Base-by-base conservation (phyloP, 2,113 vertebrate species). In the Alectura lathami region DNA sequence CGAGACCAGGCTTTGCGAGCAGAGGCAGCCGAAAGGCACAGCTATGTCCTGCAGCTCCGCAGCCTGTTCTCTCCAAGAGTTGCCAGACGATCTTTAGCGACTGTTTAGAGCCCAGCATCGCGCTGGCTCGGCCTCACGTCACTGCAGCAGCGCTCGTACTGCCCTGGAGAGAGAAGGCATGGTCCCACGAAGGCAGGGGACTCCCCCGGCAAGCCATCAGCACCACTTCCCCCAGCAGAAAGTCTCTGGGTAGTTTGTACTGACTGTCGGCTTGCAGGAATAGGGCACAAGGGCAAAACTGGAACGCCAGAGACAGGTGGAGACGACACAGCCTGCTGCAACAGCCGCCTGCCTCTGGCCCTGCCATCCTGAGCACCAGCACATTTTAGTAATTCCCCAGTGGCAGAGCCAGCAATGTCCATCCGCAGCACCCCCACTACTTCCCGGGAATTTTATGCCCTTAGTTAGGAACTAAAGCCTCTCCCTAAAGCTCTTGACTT, bases 71-170 rank as follows among this genome's bases (percentile, higher is more conserved):
- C 22, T 9, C 69, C 47, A 22, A 10, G 68, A 69, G 50, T 30
- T n/a, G 72, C 53, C 40, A 43, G 67, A 4, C 17, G 60, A 63
- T 13, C 62, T 27, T 20, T 8, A 66, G 23, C 32, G 36, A 23
- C 6, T 17, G 2, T 3, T 21, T 2, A 38, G 82, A 20, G 34
- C 62, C 62, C 0, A 0, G 7, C 53, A 6, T 3, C 1, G 6
- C 59, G 0, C 34, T 6, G 45, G 47, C 51, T 76, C 84, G 29
- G 57, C 4, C 4, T 1, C 1, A 5, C 0, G 17, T 3, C 60
- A 17, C 23, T 11, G 8, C 32, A 17, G 32, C n/a, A 11, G n/a
- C 23, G 17, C 67, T 38, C n/a, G 27, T 24, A 12, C 47, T 29
- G n/a, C 67, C 18, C n/a, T 21, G 32, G 11, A 26, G n/a, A 36